Evolutionary conservation across 1,140 invertebrate genomes (phyloP).

Genomic region (Pollicipes pollicipes): DNA sequence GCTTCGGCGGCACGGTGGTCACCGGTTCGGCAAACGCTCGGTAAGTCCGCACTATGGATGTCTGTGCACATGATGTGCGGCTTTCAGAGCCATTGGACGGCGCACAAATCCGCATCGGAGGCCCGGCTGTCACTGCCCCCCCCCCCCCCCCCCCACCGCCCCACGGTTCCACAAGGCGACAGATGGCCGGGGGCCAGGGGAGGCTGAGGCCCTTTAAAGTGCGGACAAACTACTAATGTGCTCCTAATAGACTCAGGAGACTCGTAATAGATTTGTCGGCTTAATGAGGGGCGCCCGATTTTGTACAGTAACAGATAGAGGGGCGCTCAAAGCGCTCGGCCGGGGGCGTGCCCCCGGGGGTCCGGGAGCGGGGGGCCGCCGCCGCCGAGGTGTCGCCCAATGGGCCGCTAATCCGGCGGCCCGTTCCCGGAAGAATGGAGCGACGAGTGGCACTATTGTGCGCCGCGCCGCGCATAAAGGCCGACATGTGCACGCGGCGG

Average conservation of each 20-base stretch:
- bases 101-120: too few species aligned
- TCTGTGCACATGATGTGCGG: too few species aligned
- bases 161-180: background rate
- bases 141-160: too few species aligned
- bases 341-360: too few species aligned
- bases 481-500: background rate
- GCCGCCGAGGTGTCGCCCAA: background rate
- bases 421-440: background rate
- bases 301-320: constrained; percentile 2
- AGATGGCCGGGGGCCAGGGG: background rate
- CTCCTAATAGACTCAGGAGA: background rate
- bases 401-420: background rate
- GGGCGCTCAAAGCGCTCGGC: background rate
- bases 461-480: background rate
- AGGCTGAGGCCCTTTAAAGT: background rate
- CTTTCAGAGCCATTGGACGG: too few species aligned
- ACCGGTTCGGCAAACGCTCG: too few species aligned
- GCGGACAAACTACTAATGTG: constrained; percentile 1
- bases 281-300: background rate
- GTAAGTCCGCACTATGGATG: too few species aligned
- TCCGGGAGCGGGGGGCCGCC: background rate
- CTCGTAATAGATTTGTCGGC: background rate
- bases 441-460: background rate
- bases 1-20: too few species aligned
- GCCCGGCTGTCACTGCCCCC: too few species aligned